phyloP scores from a whole-genome alignment of 2,113 vertebrate genomes.

The Planiliza haematocheilus region DNA sequence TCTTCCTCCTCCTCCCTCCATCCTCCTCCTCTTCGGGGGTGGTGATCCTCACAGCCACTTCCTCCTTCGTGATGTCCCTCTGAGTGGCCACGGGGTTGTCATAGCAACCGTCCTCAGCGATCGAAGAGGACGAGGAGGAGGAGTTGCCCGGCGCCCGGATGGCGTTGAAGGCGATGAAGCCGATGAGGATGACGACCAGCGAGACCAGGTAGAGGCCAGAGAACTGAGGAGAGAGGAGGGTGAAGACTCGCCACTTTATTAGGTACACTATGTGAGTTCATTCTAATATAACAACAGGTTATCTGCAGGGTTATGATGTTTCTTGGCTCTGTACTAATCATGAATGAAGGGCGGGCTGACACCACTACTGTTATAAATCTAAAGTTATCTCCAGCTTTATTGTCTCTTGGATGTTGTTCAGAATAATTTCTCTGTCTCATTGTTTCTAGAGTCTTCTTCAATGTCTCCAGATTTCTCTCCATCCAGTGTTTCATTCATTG shows the following conservation, averaged over 20 bases:
- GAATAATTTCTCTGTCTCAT: too few relatives aligned
- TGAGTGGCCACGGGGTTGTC: slow-evolving; percentile 82
- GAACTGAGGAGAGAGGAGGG: slow-evolving; percentile 72
- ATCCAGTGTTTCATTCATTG: too few relatives aligned
- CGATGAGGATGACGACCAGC: slow-evolving; percentile 89
- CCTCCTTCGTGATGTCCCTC: slow-evolving; percentile 36
- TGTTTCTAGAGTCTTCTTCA: too few relatives aligned
- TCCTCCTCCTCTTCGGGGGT: neutral
- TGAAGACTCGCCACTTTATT: rapidly evolving
- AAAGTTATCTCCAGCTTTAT: too few relatives aligned
- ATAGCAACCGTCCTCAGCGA: slow-evolving; percentile 54
- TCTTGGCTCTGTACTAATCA: too few relatives aligned
- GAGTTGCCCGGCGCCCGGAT: slow-evolving; percentile 75
- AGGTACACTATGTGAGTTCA: too few relatives aligned
- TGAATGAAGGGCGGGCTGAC: too few relatives aligned
- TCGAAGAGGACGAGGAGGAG: slow-evolving; percentile 27
- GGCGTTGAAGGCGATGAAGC: slow-evolving; percentile 90
- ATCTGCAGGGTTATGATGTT: too few relatives aligned
- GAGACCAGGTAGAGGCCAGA: slow-evolving; percentile 92
- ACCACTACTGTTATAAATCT: too few relatives aligned
- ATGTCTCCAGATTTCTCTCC: too few relatives aligned
- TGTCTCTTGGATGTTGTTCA: too few relatives aligned
- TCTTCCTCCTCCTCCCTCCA: slow-evolving; percentile 10
- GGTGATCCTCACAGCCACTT: neutral
- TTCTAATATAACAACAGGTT: too few relatives aligned